Conservation (phyloP, 2,113 vertebrate species). For the Cyphomyrus plagiostoma region DNA sequence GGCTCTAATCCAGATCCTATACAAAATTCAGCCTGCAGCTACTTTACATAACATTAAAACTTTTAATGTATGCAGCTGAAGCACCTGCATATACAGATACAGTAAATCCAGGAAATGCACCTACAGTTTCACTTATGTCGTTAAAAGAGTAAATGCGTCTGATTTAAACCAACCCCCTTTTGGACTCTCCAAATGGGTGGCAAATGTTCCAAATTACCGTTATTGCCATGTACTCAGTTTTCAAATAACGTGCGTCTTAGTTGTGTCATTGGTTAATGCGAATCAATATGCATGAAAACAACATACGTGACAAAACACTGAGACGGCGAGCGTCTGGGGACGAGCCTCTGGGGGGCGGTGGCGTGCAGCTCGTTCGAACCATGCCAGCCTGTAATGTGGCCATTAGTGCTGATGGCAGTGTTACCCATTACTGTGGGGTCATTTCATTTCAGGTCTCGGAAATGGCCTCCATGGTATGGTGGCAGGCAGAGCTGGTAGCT, state of each 20-base stretch:
- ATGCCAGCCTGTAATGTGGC: not conserved
- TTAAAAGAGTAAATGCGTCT: not conserved
- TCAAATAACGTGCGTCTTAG: not conserved
- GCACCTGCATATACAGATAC: not conserved
- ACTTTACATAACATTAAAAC: not conserved
- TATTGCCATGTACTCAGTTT: not conserved
- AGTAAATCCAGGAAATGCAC: not conserved
- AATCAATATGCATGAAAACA: not conserved
- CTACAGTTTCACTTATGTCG: not conserved
- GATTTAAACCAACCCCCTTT: not conserved
- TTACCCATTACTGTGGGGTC: not conserved
- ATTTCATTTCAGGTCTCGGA: not conserved
- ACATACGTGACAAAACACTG: not conserved
- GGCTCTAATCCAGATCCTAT: not conserved
- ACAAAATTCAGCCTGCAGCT: not conserved
- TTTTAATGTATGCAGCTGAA: not conserved
- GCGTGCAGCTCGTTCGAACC: not conserved
- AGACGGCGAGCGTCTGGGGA: not conserved
- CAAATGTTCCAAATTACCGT: not conserved
- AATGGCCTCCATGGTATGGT: not conserved
- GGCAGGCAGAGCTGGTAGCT: too few relatives aligned
- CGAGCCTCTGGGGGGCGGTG: not conserved
- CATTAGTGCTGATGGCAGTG: not conserved
- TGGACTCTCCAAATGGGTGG: not conserved
- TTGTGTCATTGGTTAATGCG: not conserved